Evolutionary conservation across 2,888 invertebrate genomes (phyloP).

Genomic region (Drosophila acutilabella): DNA sequence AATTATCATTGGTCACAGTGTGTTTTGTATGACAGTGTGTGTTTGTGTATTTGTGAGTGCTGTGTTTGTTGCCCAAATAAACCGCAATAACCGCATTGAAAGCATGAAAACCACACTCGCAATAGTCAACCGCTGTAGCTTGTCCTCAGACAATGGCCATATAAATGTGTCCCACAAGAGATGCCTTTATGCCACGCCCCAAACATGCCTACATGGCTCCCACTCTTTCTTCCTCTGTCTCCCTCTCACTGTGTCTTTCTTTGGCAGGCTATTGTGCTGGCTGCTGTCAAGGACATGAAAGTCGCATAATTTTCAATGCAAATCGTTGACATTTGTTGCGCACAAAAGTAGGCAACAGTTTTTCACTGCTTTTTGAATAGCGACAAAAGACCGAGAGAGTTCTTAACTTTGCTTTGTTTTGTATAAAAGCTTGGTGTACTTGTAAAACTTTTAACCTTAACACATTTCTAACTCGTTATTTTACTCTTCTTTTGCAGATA

Average conservation of each 20-base stretch:
- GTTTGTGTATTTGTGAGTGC: conserved; percentile 11
- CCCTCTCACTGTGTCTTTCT: not conserved
- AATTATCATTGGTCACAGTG: conserved; percentile 75
- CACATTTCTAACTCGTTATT: not conserved
- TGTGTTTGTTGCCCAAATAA: conserved; percentile 59
- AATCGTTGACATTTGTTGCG: conserved; percentile 64
- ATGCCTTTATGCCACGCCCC: conserved; percentile 36
- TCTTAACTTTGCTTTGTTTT: conserved; percentile 7
- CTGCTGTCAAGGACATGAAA: conserved; percentile 55
- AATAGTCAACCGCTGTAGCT: conserved; percentile 40
- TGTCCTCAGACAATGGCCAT: conserved; percentile 68
- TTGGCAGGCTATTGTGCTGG: conserved; percentile 28
- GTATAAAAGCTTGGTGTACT: conserved; percentile 4
- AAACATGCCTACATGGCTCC: not conserved
- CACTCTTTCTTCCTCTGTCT: not conserved
- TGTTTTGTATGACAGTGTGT: conserved; percentile 26
- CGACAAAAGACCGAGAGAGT: not conserved
- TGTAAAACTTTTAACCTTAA: conserved; percentile 7
- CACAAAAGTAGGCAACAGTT: conserved; percentile 44
- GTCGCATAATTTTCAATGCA: conserved; percentile 64
- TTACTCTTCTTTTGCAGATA: conserved; percentile 75
- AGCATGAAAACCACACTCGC: conserved; percentile 55
- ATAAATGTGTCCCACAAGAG: conserved; percentile 61
- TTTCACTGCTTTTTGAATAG: conserved; percentile 9
- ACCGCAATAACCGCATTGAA: conserved; percentile 62